phyloP scores from a whole-genome alignment of 2,888 invertebrate species.

The Aporophyla nigra region DNA sequence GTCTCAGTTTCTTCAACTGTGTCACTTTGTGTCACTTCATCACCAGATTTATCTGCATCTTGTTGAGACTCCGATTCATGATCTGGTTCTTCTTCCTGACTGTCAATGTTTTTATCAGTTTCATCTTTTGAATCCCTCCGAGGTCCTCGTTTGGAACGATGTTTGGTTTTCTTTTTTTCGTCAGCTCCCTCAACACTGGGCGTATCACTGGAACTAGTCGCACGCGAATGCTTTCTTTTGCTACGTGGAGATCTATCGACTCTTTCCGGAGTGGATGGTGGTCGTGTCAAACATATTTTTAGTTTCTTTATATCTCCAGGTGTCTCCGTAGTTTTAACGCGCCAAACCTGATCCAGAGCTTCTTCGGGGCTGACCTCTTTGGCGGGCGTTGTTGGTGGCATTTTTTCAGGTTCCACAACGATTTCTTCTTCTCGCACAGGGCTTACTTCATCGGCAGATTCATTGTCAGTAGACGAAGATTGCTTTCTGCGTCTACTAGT shows the following conservation, averaged over 20 bases:
- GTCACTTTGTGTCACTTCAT: constrained; percentile 76
- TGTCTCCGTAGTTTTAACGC: constrained; percentile 88
- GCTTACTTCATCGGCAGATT: constrained; percentile 83
- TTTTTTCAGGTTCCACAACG: constrained; percentile 74
- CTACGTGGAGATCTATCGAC: constrained; percentile 88
- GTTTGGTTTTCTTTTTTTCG: constrained; percentile 86
- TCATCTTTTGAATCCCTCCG: constrained; percentile 84
- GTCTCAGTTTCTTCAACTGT: constrained; percentile 61
- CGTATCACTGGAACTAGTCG: constrained; percentile 88
- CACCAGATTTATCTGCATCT: constrained; percentile 65
- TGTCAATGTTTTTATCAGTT: constrained; percentile 80
- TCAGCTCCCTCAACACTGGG: constrained; percentile 85
- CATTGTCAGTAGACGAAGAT: constrained; percentile 90
- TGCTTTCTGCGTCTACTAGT: constrained; percentile 90
- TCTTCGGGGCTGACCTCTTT: constrained; percentile 84
- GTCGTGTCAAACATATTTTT: constrained; percentile 92
- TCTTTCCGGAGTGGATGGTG: constrained; percentile 89
- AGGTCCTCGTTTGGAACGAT: constrained; percentile 80
- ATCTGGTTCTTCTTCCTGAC: constrained; percentile 79
- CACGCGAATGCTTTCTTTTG: constrained; percentile 88
- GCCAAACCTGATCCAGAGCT: constrained; percentile 88
- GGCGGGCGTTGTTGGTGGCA: constrained; percentile 76
- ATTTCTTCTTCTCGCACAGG: constrained; percentile 74
- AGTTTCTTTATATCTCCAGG: constrained; percentile 91
- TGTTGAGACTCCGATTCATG: constrained; percentile 67